phyloP scores from a whole-genome alignment of 2,888 invertebrate species.

The Lysandra bellargus region DNA sequence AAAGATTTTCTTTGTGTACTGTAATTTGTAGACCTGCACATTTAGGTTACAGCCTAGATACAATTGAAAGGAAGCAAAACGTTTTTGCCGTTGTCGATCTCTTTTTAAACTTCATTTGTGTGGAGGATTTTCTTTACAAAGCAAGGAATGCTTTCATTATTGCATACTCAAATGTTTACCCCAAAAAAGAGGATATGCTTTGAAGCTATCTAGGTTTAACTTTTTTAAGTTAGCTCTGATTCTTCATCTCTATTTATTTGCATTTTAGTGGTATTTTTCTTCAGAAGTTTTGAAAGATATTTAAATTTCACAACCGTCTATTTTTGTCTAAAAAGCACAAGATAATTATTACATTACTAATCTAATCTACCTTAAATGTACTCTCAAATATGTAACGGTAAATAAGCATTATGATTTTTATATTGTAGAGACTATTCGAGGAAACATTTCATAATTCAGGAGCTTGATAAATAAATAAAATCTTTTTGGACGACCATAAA shows the following conservation, averaged over 20 bases:
- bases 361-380: too few species aligned
- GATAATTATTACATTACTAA: too few species aligned
- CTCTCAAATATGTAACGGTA: neutral
- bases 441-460: neutral
- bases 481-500: neutral
- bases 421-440: neutral
- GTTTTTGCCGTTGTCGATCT: constrained; percentile 12
- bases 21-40: neutral
- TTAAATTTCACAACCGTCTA: too few species aligned
- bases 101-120: constrained; percentile 12
- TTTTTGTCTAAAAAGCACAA: too few species aligned
- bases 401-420: neutral
- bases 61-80: neutral
- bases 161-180: neutral
- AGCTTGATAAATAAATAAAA: neutral
- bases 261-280: neutral
- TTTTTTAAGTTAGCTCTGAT: neutral
- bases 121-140: neutral
- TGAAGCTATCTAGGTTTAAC: neutral
- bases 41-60: neutral
- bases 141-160: neutral
- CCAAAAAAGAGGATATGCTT: neutral
- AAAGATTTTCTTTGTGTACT: neutral
- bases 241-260: neutral
- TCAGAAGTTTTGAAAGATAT: too few species aligned